Percentiles rank a stretch among this genome's conserved stretches.
These are phyloP conservation scores for Heliothis peltigera DNA, from an alignment of 2,888 invertebrate species.

Conservation along the genomic window DNA sequence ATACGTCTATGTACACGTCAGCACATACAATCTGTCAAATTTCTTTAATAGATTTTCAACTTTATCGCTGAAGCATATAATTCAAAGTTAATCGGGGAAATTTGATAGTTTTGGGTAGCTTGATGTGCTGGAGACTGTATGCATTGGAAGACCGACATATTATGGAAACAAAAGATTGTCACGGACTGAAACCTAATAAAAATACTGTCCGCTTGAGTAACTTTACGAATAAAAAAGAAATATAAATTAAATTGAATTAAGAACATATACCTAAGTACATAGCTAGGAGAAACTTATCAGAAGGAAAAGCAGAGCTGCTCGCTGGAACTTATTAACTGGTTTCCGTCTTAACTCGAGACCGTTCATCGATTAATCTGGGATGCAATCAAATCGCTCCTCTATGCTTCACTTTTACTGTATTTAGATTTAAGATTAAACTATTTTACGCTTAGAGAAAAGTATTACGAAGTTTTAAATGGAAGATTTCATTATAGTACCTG, in stretches of 20 bases:
- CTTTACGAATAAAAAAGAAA: not conserved
- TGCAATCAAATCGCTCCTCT: constrained; percentile 51
- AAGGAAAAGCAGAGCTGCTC: constrained; percentile 20
- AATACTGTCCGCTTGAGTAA: too few species aligned
- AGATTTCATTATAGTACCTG: not conserved
- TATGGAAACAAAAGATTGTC: too few species aligned
- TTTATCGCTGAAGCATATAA: too few species aligned
- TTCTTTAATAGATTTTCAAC: too few species aligned
- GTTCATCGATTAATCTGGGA: constrained; percentile 52
- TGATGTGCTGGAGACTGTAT: too few species aligned
- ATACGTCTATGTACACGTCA: too few species aligned
- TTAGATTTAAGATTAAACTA: constrained; percentile 22
- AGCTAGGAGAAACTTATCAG: constrained; percentile 21
- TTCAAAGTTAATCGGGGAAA: too few species aligned
- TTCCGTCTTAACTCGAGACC: constrained; percentile 52
- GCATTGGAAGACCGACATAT: too few species aligned
- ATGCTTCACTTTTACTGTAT: constrained; percentile 21
- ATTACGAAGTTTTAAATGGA: not conserved
- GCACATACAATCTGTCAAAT: too few species aligned
- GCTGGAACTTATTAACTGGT: constrained; percentile 60
- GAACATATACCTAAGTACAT: not conserved
- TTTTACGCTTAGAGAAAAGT: not conserved
- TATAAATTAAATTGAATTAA: not conserved
- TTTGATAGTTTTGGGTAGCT: too few species aligned
- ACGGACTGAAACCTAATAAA: too few species aligned